A percentile compares a stretch with the other conserved stretches of the same genome.
Conservation (phyloP, 1,140 invertebrate species). For the Steinernema khuongi region DNA sequence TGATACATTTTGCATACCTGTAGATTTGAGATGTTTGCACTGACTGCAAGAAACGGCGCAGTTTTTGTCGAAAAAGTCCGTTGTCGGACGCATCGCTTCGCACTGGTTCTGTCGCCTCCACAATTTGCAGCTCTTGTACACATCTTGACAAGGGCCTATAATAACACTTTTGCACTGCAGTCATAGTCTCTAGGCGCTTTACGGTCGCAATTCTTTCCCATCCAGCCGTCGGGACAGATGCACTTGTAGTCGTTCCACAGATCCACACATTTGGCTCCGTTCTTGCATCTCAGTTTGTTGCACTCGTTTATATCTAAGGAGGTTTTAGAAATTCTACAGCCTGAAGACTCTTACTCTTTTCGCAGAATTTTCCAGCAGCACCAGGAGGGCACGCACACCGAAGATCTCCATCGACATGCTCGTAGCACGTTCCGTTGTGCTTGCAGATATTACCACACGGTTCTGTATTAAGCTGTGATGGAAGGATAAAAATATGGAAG, state of each 20-base stretch:
- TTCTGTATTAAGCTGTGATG: neutral
- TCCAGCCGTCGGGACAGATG: conserved; percentile 33
- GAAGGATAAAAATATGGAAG: neutral
- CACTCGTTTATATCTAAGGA: conserved; percentile 35
- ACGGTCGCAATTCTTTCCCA: conserved; percentile 40
- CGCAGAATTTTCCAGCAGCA: conserved; percentile 26
- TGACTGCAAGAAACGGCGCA: conserved; percentile 34
- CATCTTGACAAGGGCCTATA: conserved; percentile 40
- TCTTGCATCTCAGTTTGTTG: conserved; percentile 23
- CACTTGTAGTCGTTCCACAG: conserved; percentile 36
- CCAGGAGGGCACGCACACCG: conserved; percentile 29
- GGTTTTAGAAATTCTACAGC: neutral
- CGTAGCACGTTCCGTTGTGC: conserved; percentile 25
- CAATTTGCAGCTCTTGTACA: conserved; percentile 33
- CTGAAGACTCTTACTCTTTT: conserved; percentile 17
- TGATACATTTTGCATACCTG: conserved; percentile 10
- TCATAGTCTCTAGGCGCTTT: neutral
- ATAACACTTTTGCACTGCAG: neutral
- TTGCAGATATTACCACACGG: conserved; percentile 18
- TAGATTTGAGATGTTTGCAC: conserved; percentile 20
- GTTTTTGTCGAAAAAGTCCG: conserved; percentile 38
- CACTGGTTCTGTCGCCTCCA: conserved; percentile 41
- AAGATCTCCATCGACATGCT: conserved; percentile 26
- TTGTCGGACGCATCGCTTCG: conserved; percentile 24
- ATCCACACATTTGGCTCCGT: conserved; percentile 37